Percentiles rank a stretch among this genome's conserved stretches.
Conservation (phyloP, 2,797 vertebrate species). For the Cetoscarus ocellatus region DNA sequence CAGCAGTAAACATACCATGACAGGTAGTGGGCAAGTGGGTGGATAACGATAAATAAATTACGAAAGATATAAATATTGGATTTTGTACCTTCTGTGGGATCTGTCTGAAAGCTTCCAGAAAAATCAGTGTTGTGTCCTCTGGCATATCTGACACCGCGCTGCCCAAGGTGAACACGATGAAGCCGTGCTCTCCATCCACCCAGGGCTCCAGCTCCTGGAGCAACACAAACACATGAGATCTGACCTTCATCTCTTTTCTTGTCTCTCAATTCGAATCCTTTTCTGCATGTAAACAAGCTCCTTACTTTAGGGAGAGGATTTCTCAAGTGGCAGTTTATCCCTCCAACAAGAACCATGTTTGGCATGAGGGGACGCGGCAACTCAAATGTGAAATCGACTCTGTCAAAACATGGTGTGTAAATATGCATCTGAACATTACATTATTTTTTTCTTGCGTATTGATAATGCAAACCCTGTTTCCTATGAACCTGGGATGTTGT, state of each 20-base stretch:
- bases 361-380: conserved; percentile 88
- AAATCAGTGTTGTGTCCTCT: conserved; percentile 82
- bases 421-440: not conserved
- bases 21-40: too few relatives aligned
- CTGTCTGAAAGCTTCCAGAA: conserved; percentile 89
- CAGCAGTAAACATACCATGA: too few relatives aligned
- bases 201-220: conserved; percentile 90
- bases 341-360: conserved; percentile 85
- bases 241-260: not conserved
- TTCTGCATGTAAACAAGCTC: not conserved
- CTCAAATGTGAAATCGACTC: conserved; percentile 85
- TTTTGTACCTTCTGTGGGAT: conserved; percentile 91
- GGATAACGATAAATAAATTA: not conserved
- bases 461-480: too few relatives aligned
- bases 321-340: conserved; percentile 86
- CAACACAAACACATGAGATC: not conserved
- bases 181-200: conserved; percentile 90
- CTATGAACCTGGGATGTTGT: too few relatives aligned
- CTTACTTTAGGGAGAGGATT: conserved; percentile 82
- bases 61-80: too few relatives aligned
- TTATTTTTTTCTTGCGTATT: too few relatives aligned
- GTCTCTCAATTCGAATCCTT: not conserved
- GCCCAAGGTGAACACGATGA: conserved; percentile 93
- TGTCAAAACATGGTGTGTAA: conserved; percentile 32
- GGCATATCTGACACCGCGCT: conserved; percentile 90